Base-by-base conservation (phyloP, 92 coral and sea anemone species). In the Siderastrea radians region DNA sequence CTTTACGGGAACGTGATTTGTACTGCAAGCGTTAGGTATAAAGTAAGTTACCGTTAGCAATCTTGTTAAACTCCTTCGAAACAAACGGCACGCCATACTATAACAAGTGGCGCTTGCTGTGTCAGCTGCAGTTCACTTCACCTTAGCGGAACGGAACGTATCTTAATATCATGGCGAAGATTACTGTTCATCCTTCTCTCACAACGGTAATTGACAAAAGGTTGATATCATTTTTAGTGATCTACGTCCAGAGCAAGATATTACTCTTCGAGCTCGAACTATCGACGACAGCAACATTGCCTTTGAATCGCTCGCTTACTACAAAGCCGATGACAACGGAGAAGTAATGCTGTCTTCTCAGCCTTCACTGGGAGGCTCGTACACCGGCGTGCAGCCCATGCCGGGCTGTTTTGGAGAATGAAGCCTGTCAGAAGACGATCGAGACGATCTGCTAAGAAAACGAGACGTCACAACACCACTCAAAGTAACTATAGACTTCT, bases 381-480 rank as follows among this genome's bases (percentile, higher is more conserved):
- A 82, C 68, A 65, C 62, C n/a, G 91, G 91, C 45, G 82, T 88
- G 26, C 87, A 88, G 52, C 83, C 91, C 8, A 88, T 88, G 91
- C 38, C 38, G 91, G 91, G 19, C 43, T 81, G 38, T 46, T 88
- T 46, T 88, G 91, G 91, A 88, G 91, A 57, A n/a, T 88, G 26
- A 73, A 82, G 51, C 82, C 87, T 9, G 61, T 44, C 2, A 55
- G 80, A 74, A 5, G 8, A 49, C 10, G 73, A 57, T 17, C 78
- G 85, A 48, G 83, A 80, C 48, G 74, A 74, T 67, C 2, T 85
- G 74, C 51, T 88, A 0, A 82, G 83, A 66, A 82, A 88, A 19
- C 84, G 79, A 67, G 87, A 88, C 19, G 49, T 74, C 1, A 75
- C 64, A 76, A 70, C 63, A 74, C 91, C 87, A 3, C 11, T 88